Evolutionary conservation across 2,113 vertebrate genomes (phyloP).

Genomic region (Gallinago paraguaiae): DNA sequence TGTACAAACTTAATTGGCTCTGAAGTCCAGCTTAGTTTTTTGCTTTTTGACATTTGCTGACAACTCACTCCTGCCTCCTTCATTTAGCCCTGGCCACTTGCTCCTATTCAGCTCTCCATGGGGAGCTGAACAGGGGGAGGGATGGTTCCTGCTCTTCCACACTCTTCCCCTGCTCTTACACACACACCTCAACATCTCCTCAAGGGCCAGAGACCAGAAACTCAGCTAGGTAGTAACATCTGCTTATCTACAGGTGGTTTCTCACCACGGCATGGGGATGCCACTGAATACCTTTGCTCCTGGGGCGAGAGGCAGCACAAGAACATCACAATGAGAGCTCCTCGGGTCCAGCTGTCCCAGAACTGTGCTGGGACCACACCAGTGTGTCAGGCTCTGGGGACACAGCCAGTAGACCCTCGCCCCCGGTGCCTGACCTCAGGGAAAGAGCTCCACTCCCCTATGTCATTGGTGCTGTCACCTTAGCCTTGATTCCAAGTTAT

Average conservation of each 20-base stretch:
- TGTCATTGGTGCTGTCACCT: background rate
- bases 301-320: background rate
- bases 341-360: fast-evolving
- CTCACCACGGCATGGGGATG: background rate
- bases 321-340: too few species aligned
- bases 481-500: background rate
- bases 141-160: background rate
- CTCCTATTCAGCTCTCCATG: background rate
- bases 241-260: background rate
- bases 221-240: background rate
- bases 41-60: background rate
- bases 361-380: background rate
- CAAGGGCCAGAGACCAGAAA: background rate
- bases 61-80: background rate
- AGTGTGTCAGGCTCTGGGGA: background rate
- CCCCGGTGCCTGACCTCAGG: background rate
- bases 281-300: background rate
- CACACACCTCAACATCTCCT: background rate
- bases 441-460: background rate
- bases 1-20: background rate
- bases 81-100: background rate
- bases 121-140: too few species aligned
- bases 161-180: background rate
- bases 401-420: background rate
- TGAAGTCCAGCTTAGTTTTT: background rate